Evolutionary conservation across 2,113 vertebrate genomes (phyloP), one percentile per base, ranked within the genome.

Genomic region (Oryzias woworae): DNA sequence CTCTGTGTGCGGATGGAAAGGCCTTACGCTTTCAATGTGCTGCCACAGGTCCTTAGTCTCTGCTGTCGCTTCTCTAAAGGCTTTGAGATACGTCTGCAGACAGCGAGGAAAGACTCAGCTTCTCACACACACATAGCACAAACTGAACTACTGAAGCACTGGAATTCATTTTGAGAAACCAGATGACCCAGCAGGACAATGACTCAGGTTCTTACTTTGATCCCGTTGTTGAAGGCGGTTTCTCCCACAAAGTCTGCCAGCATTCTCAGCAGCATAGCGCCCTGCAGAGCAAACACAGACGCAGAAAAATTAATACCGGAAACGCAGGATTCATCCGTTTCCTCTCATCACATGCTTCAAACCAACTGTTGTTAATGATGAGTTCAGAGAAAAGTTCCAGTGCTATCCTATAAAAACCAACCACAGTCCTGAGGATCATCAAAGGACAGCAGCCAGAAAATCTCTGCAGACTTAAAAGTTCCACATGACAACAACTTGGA

Each of bases 211-310:
- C 88, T 89, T 76, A 92, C 92, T 48, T 43, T 74, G 45, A 93
- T 2, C 5, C 83, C 91, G 1, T 18, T 24, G 24, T 64, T 7
- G 65, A 93, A 92, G 45, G 26, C 14, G 0, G 0, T 3, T 12
- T 90, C 58, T 1, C 1, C 43, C 53, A 93, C 61, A 0, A 49
- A 1, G 44, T 66, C 18, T 2, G 69, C 79, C 63, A 93, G 75
- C 92, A 93, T 93, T 50, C 85, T 90, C 65, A 93, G 73, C 64
- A 93, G 68, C 14, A 77, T 41, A 0, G 89, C 87, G 0, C 92
- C 92, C 92, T 89, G n/a, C 7, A 45, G 48, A 42, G 28, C 3
- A 22, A 72, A 69, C 17, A 69, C 22, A 20, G 68, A 44, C 15
- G 6, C 18, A 43, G 51, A 26, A 24, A n/a, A 42, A 44, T 36